Conservation (phyloP, 2,888 invertebrate genomes). For the Biston betularia region DNA sequence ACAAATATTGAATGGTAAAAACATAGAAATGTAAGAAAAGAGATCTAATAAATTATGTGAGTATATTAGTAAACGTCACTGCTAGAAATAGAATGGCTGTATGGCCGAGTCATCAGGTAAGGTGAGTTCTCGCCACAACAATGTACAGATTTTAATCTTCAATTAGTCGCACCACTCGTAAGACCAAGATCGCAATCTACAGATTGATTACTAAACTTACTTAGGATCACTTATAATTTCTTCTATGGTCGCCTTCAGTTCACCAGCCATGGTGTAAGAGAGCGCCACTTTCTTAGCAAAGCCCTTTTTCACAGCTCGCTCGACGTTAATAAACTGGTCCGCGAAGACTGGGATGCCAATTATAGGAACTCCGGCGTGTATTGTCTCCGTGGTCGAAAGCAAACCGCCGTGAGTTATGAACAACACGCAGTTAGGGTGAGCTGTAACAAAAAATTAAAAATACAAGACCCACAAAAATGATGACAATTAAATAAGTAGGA, state of each 20-base stretch:
- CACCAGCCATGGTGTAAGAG: constrained; percentile 48
- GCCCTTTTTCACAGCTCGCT: constrained; percentile 59
- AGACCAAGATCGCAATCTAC: not conserved
- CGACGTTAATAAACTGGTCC: constrained; percentile 66
- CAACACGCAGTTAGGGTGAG: constrained; percentile 65
- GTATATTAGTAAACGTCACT: too few species aligned
- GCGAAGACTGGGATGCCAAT: constrained; percentile 68
- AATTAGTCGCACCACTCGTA: too few species aligned
- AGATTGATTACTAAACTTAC: constrained; percentile 45
- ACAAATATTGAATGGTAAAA: too few species aligned
- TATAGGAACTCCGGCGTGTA: constrained; percentile 64
- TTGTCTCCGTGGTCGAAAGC: constrained; percentile 63
- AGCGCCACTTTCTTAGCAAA: constrained; percentile 56
- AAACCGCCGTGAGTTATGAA: constrained; percentile 73
- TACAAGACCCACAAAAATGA: not conserved
- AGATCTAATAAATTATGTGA: too few species aligned
- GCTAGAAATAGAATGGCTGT: too few species aligned
- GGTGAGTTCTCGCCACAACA: too few species aligned
- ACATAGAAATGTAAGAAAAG: too few species aligned
- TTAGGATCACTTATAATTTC: constrained; percentile 53
- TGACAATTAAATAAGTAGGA: not conserved
- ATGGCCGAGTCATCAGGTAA: too few species aligned
- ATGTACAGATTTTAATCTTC: too few species aligned
- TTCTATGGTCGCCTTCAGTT: constrained; percentile 53
- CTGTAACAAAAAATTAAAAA: constrained; percentile 50